Percentiles rank a stretch among this genome's conserved stretches.
Conservation (phyloP, 2,888 invertebrate species). For the Strigamia transsilvanica region DNA sequence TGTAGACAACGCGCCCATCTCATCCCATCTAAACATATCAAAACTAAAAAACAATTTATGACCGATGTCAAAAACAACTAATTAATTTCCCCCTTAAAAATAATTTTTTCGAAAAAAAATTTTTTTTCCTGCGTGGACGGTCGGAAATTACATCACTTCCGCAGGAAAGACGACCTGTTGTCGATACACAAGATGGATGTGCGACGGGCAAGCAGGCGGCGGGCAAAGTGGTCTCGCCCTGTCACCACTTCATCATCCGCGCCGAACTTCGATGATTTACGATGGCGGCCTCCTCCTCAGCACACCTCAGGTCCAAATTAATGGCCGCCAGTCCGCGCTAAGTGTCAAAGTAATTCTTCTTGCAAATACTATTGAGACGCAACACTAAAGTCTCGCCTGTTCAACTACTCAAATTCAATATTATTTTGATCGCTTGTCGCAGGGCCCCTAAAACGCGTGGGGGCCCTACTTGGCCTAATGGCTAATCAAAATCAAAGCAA, state of each 20-base stretch:
- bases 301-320: conserved; percentile 7
- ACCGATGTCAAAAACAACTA: background rate
- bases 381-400: too few species aligned
- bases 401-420: too few species aligned
- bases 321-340: conserved; percentile 29
- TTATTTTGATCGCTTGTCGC: too few species aligned
- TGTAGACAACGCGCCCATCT: background rate
- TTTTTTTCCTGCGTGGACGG: background rate
- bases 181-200: conserved; percentile 18
- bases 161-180: conserved; percentile 36
- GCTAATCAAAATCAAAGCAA: too few species aligned
- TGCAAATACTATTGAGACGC: background rate
- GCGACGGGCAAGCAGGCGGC: conserved; percentile 1
- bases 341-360: conserved; percentile 35
- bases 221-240: conserved; percentile 19
- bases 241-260: conserved; percentile 34
- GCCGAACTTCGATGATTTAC: background rate
- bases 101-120: background rate
- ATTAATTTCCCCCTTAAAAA: background rate
- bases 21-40: background rate
- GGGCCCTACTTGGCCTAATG: too few species aligned
- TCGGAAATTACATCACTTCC: conserved; percentile 28
- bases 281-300: background rate
- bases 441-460: too few species aligned
- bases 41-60: background rate